These are phyloP conservation scores for Colossoma macropomum DNA, from an alignment of 2,113 vertebrate genomes.

Conservation along the genomic window DNA sequence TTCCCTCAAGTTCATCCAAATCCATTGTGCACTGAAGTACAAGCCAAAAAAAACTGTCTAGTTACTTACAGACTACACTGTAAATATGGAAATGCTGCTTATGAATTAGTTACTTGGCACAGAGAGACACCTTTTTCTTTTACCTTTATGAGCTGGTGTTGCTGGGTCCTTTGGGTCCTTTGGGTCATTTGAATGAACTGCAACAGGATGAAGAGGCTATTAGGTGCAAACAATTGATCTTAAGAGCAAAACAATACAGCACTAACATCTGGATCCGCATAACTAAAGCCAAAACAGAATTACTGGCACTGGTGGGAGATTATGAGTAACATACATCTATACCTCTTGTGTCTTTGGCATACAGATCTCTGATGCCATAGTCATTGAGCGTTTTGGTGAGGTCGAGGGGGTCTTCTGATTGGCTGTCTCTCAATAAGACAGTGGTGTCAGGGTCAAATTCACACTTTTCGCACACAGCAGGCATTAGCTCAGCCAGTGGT, in stretches of 20 bases:
- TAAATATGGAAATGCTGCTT: not conserved
- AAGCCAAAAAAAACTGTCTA: no score
- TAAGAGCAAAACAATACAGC: not conserved
- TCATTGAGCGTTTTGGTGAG: slow-evolving; percentile 86
- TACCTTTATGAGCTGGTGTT: slow-evolving; percentile 16
- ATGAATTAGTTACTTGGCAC: not conserved
- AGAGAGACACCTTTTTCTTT: not conserved
- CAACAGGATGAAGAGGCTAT: not conserved
- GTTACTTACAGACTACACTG: no score
- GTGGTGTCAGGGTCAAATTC: slow-evolving; percentile 85
- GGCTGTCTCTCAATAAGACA: slow-evolving; percentile 80
- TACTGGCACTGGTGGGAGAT: not conserved
- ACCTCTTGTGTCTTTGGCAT: slow-evolving; percentile 84
- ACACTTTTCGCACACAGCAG: slow-evolving; percentile 88
- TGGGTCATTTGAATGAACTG: not conserved
- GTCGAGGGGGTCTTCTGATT: slow-evolving; percentile 84
- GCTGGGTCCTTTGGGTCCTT: not conserved
- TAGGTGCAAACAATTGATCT: not conserved
- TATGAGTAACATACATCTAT: not conserved
- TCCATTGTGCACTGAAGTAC: no score
- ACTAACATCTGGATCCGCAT: not conserved
- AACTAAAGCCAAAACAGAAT: not conserved
- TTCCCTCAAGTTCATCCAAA: no score
- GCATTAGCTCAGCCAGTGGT: slow-evolving; percentile 82
- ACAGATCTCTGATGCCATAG: slow-evolving; percentile 90